Evolutionary conservation across 2,888 invertebrate species (phyloP).

Genomic region (Cheilosia scutellata): DNA sequence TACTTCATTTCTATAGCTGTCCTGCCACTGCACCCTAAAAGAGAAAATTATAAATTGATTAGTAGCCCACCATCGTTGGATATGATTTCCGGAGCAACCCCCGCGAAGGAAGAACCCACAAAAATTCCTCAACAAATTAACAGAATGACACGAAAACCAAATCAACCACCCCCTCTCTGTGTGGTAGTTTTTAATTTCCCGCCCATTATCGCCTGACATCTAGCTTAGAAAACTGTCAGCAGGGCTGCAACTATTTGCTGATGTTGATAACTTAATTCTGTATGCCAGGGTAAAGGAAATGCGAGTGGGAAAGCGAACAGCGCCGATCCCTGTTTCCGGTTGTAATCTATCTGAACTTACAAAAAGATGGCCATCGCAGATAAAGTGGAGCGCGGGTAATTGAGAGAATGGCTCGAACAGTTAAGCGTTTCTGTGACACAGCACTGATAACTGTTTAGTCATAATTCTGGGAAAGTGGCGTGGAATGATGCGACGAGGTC

Average conservation of each 20-base stretch:
- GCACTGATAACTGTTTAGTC: conserved; percentile 58
- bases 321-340: conserved; percentile 69
- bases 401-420: conserved; percentile 19
- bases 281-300: conserved; percentile 20
- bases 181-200: conserved; percentile 60
- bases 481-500: conserved; percentile 62
- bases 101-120: conserved; percentile 9
- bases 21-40: conserved; percentile 49
- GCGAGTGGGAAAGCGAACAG: conserved; percentile 29
- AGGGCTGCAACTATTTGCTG: conserved; percentile 56
- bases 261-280: conserved; percentile 55
- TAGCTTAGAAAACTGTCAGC: conserved; percentile 31
- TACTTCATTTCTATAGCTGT: conserved; percentile 29
- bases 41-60: conserved; percentile 69
- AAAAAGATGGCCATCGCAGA: conserved; percentile 54
- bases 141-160: conserved; percentile 53
- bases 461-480: conserved; percentile 64
- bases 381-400: conserved; percentile 36
- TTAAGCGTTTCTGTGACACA: conserved; percentile 56
- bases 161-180: conserved; percentile 15
- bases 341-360: conserved; percentile 66
- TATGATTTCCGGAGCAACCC: conserved; percentile 31
- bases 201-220: conserved; percentile 56
- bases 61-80: conserved; percentile 31
- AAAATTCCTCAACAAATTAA: conserved; percentile 57